These are phyloP conservation scores for Enteromius fasciolatus DNA, from an alignment of 2,797 vertebrate genomes.

Conservation along the genomic window DNA sequence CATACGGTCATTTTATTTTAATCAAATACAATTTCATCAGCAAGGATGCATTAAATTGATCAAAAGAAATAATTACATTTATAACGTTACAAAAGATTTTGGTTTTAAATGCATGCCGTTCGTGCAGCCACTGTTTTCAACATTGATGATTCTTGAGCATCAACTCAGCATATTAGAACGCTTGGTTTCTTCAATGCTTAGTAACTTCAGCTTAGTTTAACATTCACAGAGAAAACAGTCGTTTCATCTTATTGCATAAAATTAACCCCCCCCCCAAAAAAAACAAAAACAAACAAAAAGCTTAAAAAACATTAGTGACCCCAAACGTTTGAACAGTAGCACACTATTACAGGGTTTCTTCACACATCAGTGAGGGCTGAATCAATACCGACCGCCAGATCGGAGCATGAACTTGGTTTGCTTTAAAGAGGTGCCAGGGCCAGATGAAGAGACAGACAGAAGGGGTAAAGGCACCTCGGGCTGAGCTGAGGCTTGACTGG, in stretches of 20 bases:
- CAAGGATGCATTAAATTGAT: background rate
- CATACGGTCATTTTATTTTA: background rate
- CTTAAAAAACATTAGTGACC: background rate
- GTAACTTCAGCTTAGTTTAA: background rate
- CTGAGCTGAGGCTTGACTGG: conserved; percentile 65
- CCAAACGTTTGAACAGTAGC: background rate
- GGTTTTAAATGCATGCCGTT: background rate
- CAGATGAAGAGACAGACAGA: background rate
- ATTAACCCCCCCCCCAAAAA: too few species aligned
- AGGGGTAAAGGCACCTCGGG: conserved; percentile 78
- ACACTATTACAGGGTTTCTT: background rate
- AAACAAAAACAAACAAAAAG: background rate
- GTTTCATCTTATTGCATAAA: background rate
- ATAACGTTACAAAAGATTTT: background rate
- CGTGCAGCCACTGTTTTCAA: background rate
- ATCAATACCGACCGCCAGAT: conserved; percentile 15
- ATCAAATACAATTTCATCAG: background rate
- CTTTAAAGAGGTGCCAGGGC: background rate
- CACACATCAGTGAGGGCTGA: background rate
- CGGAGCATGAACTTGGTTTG: conserved; percentile 51
- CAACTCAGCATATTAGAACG: background rate
- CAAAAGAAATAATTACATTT: background rate
- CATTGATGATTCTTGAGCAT: background rate
- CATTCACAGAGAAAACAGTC: background rate
- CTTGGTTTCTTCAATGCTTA: too few species aligned